Evolutionary conservation across 2,797 vertebrate species (phyloP).

Genomic region (Hydrophis major): DNA sequence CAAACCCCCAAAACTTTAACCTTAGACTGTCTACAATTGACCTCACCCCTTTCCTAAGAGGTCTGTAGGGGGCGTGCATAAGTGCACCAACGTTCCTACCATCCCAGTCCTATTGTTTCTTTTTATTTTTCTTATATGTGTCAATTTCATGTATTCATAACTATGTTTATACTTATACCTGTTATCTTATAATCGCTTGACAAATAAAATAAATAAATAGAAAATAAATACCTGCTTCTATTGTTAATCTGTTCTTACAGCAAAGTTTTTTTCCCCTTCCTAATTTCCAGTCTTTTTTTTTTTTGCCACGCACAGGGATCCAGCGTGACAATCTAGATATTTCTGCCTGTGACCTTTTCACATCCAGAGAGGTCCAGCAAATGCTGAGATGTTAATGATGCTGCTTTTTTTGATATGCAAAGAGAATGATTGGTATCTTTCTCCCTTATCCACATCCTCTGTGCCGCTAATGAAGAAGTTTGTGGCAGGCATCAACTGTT

Average conservation of each 20-base stretch:
- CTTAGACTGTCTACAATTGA: too few species aligned
- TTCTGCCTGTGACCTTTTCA: conserved; percentile 15
- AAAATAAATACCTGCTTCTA: background rate
- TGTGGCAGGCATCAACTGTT: conserved; percentile 53
- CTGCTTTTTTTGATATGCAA: conserved; percentile 59
- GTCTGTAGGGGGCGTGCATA: too few species aligned
- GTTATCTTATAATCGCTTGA: too few species aligned
- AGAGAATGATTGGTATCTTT: conserved; percentile 28
- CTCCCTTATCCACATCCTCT: conserved; percentile 45
- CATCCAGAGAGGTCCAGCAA: conserved; percentile 29
- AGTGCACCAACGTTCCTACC: too few species aligned
- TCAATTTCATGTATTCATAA: too few species aligned
- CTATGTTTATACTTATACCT: too few species aligned
- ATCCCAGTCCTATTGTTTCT: too few species aligned
- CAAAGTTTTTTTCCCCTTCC: accelerated
- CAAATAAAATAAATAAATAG: too few species aligned
- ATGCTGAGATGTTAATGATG: conserved; percentile 29
- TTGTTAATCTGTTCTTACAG: background rate
- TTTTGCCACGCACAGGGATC: background rate
- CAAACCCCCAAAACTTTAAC: too few species aligned
- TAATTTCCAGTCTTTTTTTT: background rate
- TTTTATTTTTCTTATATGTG: too few species aligned
- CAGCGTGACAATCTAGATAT: background rate
- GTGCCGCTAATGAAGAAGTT: conserved; percentile 52
- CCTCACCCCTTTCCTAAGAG: too few species aligned